Evolutionary conservation across 2,888 invertebrate genomes (phyloP), one percentile per base, ranked within the genome.

Genomic region (Theodoxus fluviatilis): DNA sequence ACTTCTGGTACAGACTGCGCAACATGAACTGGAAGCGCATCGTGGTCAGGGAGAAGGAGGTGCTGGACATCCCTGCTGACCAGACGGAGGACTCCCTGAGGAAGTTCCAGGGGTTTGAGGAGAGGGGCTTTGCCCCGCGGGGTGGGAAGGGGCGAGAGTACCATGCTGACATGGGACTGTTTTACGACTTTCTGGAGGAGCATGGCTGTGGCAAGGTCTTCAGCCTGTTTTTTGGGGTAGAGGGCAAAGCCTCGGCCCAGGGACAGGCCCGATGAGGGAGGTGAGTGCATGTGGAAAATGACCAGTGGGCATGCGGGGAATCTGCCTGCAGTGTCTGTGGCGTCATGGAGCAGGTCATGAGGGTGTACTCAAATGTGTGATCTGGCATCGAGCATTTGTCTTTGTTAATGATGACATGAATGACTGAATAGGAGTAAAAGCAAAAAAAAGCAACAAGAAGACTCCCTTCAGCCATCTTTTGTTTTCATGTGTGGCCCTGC

Each of bases 1-100:
- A 93, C 78, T 96, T 93, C 91, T 96, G 95, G 95, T 91, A 91
- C 81, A 88, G 90, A 76, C 87, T 96, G 7, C 92, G 93, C 85
- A 88, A 91, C 33, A 91, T 95, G 91, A 92, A 90, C 76, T 96
- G 96, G 96, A 94, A 96, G 81, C 92, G 92, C 88, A 93, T 96
- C 76, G 89, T 91, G 69, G 88, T 94, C 71, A 92, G 92, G 81
- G 91, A 93, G 84, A 90, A 90, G 68, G 95, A 96, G 88, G 89
- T 84, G 7, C 40, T 65, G 59, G 76, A 84, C n/a, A 78, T 83
- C n/a, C n/a, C n/a, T n/a, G n/a, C n/a, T 12, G 74, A 83, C 4
- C 80, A 86, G 80, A 83, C 25, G 76, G 78, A n/a, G 9, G 61
- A 28, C 7, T n/a, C n/a, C n/a, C 77, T 89, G 73, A 87, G 90